A percentile compares a stretch with the other conserved stretches of the same genome.
Evolutionary conservation across 2,888 invertebrate genomes (phyloP).

Genomic region (Rhabditoides inermis): DNA sequence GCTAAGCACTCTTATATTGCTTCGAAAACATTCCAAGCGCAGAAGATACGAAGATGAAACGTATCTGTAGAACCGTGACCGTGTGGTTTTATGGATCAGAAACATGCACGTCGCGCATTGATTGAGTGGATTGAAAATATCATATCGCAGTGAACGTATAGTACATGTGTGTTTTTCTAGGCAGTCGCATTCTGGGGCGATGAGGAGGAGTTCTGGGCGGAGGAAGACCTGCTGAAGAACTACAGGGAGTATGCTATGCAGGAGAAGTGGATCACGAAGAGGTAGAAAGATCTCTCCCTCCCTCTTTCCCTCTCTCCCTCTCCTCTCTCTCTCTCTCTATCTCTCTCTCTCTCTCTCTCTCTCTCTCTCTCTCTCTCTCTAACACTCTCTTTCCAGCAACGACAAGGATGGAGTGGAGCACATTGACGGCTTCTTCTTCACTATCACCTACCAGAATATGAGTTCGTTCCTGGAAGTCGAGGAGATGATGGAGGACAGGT

Average conservation of each 20-base stretch:
- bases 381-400: constrained; percentile 20
- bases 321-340: too few relatives aligned
- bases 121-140: too few relatives aligned
- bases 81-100: too few relatives aligned
- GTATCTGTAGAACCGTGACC: too few relatives aligned
- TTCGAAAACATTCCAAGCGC: too few relatives aligned
- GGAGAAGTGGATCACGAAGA: constrained; percentile 21
- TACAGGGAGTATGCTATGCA: constrained; percentile 32
- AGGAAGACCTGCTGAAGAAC: constrained; percentile 33
- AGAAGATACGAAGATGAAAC: too few relatives aligned
- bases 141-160: too few relatives aligned
- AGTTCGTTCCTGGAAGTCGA: constrained; percentile 44
- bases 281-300: constrained; percentile 1
- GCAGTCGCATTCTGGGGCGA: constrained; percentile 42
- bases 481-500: constrained; percentile 27
- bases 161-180: constrained; percentile 20
- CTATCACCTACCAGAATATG: constrained; percentile 44
- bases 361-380: too few relatives aligned
- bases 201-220: constrained; percentile 36
- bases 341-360: too few relatives aligned
- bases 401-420: constrained; percentile 24
- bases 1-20: too few relatives aligned
- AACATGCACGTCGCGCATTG: too few relatives aligned
- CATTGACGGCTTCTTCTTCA: constrained; percentile 45
- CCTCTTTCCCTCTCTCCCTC: too few relatives aligned